These are phyloP conservation scores for Lethrus apterus DNA, from an alignment of 1,140 invertebrate species.

Conservation along the genomic window DNA sequence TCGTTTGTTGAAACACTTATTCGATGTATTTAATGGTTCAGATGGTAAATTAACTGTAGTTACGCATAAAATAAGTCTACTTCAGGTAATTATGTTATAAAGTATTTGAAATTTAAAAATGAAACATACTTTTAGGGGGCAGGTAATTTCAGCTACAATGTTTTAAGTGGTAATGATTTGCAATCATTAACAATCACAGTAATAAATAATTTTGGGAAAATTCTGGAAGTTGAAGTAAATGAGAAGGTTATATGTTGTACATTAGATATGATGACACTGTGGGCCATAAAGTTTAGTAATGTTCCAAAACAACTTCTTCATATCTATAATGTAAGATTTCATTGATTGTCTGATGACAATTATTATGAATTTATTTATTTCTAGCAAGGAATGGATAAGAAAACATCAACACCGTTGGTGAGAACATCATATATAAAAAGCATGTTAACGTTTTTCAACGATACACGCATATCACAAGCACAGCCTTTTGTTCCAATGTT, in stretches of 20 bases:
- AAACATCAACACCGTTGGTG: constrained; percentile 70
- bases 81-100: constrained; percentile 55
- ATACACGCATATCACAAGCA: constrained; percentile 46
- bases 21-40: constrained; percentile 80
- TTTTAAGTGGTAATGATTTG: constrained; percentile 52
- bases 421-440: constrained; percentile 72
- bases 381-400: constrained; percentile 68
- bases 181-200: constrained; percentile 55
- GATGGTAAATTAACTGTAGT: constrained; percentile 87
- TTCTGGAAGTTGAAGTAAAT: constrained; percentile 84
- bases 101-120: too few relatives aligned
- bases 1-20: constrained; percentile 63
- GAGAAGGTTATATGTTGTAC: constrained; percentile 82
- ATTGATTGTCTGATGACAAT: background rate
- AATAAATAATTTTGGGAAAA: constrained; percentile 63
- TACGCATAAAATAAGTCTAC: constrained; percentile 81
- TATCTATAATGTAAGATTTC: constrained; percentile 58
- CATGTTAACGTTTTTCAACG: constrained; percentile 55
- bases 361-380: constrained; percentile 23
- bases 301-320: constrained; percentile 66
- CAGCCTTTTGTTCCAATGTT: constrained; percentile 51
- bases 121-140: constrained; percentile 65
- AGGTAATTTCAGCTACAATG: constrained; percentile 70
- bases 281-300: constrained; percentile 64
- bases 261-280: constrained; percentile 70